Base-by-base conservation (phyloP, 2,888 invertebrate species). In the Esperia sulphurella region DNA sequence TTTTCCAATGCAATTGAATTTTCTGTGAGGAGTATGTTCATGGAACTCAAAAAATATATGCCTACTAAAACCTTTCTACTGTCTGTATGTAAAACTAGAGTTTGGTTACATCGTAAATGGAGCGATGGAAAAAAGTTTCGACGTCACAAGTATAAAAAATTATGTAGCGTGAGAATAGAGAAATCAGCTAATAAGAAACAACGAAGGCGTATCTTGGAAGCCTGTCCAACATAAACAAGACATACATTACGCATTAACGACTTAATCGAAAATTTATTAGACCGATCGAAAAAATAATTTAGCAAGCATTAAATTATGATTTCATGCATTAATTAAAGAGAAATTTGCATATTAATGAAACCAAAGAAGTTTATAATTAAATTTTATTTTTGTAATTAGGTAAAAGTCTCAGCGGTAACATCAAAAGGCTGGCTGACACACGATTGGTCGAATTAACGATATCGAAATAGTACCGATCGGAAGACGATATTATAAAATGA, bases 321-420 rank as follows among this genome's bases (percentile, higher is more conserved):
- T 66, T 67, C 61, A 62, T 62, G 62, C 65, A 69, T 74, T 71
- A 67, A 76, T 79, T 72, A 74, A 61, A 54, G 21, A 8, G 33
- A 65, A 64, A 76, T 73, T 78, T 77, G 65, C 70, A 76, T 75
- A 70, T 73, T 74, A 75, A 69, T 71, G 61, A 65, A 66, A 60
- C 51, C 57, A 56, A 61, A 60, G 64, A 21, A 54, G 43, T 64
- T 65, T 68, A 70, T 64, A 66, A 71, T 71, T 73, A 73, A 67
- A 66, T 68, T 70, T 64, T 66, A 62, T 46, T 63, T 63, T 54
- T 67, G 67, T 76, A 73, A 78, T 79, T 62, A 75, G 70, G 71
- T 74, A 78, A 80, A 78, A 78, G 79, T 65, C 50, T 57, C 55
- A 40, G 69, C 76, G 77, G 74, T 52, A 3, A 43, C 57, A 62